Conservation (phyloP, 2,797 vertebrate genomes). For the Acanthornis magna region DNA sequence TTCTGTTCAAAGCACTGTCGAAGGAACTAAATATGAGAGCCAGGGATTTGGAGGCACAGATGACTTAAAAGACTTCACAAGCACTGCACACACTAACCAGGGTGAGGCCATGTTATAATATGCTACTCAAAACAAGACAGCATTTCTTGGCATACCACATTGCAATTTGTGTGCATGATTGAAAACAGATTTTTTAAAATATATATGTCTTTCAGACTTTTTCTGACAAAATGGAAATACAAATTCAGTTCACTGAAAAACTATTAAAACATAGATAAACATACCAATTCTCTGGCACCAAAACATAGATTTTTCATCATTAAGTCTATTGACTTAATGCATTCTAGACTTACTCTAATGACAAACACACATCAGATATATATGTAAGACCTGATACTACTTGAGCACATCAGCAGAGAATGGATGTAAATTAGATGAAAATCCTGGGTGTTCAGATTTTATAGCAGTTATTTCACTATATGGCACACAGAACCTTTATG, state of each 20-base stretch:
- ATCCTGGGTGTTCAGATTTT: not conserved
- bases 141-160: not conserved
- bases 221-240: constrained; percentile 34
- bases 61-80: not conserved
- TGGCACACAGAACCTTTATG: not conserved
- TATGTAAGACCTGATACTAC: not conserved
- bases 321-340: not conserved
- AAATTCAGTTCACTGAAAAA: constrained; percentile 14
- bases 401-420: not conserved
- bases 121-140: not conserved
- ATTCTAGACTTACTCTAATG: not conserved
- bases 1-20: not conserved
- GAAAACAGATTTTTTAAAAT: not conserved
- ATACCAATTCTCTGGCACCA: not conserved
- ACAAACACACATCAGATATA: not conserved
- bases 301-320: not conserved
- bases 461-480: not conserved
- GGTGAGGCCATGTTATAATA: not conserved
- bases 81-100: not conserved
- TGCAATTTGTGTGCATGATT: not conserved
- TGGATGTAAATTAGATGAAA: not conserved
- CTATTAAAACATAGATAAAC: constrained; percentile 28
- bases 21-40: not conserved
- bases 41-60: not conserved
- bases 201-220: not conserved